Evolutionary conservation across 2,888 invertebrate species (phyloP).

Genomic region (Theretra japonica): DNA sequence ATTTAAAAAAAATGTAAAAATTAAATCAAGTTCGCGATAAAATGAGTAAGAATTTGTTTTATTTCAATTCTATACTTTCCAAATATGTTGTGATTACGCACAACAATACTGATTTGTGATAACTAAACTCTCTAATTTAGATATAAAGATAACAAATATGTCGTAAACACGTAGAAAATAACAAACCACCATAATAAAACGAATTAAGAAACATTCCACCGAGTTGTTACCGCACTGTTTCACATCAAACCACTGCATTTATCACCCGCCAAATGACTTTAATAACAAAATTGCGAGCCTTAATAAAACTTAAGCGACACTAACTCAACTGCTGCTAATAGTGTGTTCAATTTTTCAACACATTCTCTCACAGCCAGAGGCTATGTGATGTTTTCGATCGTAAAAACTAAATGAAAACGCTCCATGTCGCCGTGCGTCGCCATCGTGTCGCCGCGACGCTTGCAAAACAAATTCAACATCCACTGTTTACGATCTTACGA

Average conservation of each 20-base stretch:
- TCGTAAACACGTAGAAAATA: neutral
- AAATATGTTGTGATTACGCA: too few species aligned
- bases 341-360: conserved; percentile 39
- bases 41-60: too few species aligned
- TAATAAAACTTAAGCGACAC: conserved; percentile 11
- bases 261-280: conserved; percentile 1
- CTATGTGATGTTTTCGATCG: conserved; percentile 56
- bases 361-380: conserved; percentile 44
- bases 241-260: conserved; percentile 13
- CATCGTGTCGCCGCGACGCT: conserved; percentile 41
- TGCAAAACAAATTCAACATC: conserved; percentile 31
- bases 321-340: conserved; percentile 34
- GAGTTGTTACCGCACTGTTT: neutral
- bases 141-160: too few species aligned
- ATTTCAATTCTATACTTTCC: too few species aligned
- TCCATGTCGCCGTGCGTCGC: conserved; percentile 47
- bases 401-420: conserved; percentile 69
- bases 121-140: too few species aligned
- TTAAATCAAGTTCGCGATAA: too few species aligned
- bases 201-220: neutral
- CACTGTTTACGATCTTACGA: conserved; percentile 29
- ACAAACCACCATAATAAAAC: neutral
- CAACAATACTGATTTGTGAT: too few species aligned
- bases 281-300: conserved; percentile 13
- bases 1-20: too few species aligned